Evolutionary conservation across 2,888 invertebrate genomes (phyloP).

Genomic region (Gonocerus acuteangulatus): DNA sequence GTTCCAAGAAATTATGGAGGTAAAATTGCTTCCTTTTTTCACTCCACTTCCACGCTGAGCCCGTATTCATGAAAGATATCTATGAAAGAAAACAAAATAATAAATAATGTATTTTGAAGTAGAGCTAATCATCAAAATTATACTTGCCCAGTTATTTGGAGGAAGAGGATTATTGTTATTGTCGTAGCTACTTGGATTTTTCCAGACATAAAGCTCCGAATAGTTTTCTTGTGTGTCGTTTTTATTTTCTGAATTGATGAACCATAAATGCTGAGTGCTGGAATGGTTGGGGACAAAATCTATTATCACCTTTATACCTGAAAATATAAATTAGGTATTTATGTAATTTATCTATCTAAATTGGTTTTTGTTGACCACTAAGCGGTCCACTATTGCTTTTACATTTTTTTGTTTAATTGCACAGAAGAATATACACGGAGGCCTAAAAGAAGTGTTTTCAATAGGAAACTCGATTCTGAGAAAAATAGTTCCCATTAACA

Average conservation of each 20-base stretch:
- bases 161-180: slow-evolving; percentile 38
- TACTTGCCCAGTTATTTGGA: slow-evolving; percentile 41
- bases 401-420: no score
- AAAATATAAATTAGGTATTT: no score
- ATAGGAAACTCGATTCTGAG: no score
- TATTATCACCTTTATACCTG: slow-evolving; percentile 37
- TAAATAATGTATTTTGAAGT: not conserved
- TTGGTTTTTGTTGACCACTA: no score
- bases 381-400: no score
- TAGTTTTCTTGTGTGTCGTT: slow-evolving; percentile 41
- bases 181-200: slow-evolving; percentile 27
- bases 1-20: slow-evolving; percentile 56
- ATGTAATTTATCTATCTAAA: no score
- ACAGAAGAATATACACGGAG: no score
- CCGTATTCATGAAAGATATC: slow-evolving; percentile 42
- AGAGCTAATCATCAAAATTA: not conserved
- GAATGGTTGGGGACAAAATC: slow-evolving; percentile 42
- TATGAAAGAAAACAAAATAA: slow-evolving; percentile 16
- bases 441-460: no score
- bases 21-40: slow-evolving; percentile 59
- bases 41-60: slow-evolving; percentile 67
- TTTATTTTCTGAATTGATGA: slow-evolving; percentile 42
- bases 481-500: no score
- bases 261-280: slow-evolving; percentile 49
- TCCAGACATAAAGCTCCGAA: slow-evolving; percentile 48